These are phyloP conservation scores for Capitella teleta DNA, from an alignment of 1,140 invertebrate genomes.

Conservation along the genomic window DNA sequence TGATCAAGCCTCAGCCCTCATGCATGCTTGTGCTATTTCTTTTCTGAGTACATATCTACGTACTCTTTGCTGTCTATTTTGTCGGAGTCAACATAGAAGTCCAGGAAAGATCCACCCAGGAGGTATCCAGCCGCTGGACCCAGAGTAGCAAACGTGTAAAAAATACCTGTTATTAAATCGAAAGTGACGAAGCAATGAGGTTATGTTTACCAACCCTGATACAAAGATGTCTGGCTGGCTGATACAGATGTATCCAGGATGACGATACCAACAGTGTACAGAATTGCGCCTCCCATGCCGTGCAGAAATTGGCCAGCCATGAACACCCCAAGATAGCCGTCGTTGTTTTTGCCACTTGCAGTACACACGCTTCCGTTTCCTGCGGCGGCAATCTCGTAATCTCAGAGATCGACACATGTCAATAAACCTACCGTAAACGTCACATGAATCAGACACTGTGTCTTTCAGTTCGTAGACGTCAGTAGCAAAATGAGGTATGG, in stretches of 20 bases:
- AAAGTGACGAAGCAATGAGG: background rate
- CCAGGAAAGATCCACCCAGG: background rate
- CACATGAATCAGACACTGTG: background rate
- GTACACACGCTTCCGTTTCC: background rate
- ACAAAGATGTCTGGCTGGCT: background rate
- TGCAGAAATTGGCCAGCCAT: background rate
- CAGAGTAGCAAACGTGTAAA: background rate
- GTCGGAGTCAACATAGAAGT: background rate
- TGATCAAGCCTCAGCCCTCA: too few species aligned
- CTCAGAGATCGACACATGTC: background rate
- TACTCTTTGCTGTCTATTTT: background rate
- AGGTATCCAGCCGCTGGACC: background rate
- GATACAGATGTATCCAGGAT: background rate
- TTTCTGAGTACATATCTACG: too few species aligned
- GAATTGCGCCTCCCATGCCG: background rate
- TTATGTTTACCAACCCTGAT: background rate
- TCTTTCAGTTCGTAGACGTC: background rate
- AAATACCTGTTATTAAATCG: background rate
- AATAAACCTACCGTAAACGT: background rate
- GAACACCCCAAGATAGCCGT: background rate
- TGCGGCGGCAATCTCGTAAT: background rate
- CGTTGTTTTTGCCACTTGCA: background rate
- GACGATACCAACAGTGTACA: background rate
- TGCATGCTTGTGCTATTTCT: too few species aligned
- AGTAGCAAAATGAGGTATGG: background rate